Evolutionary conservation across 2,888 invertebrate species (phyloP).

Genomic region (Abscondita cerata): DNA sequence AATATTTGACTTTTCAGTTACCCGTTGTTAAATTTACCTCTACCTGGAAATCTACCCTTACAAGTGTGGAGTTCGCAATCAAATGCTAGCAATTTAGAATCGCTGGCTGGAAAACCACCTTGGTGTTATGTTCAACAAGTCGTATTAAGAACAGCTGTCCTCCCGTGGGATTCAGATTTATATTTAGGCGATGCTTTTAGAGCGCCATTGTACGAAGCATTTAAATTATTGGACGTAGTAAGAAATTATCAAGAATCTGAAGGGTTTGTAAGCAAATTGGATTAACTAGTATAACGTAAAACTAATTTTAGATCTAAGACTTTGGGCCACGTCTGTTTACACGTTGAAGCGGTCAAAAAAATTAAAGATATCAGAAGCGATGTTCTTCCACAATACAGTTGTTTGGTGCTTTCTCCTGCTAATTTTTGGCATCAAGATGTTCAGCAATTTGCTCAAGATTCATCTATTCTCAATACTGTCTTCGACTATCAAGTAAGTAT

Average conservation of each 20-base stretch:
- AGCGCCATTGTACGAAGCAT: slow-evolving; percentile 88
- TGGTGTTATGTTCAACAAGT: slow-evolving; percentile 80
- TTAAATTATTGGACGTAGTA: slow-evolving; percentile 84
- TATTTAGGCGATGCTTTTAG: slow-evolving; percentile 90
- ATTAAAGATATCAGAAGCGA: slow-evolving; percentile 61
- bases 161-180: slow-evolving; percentile 86
- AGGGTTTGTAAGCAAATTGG: slow-evolving; percentile 62
- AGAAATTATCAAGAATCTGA: slow-evolving; percentile 80
- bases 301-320: slow-evolving; percentile 67
- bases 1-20: slow-evolving; percentile 66
- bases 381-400: slow-evolving; percentile 89
- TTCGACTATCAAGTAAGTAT: slow-evolving; percentile 80
- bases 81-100: slow-evolving; percentile 53
- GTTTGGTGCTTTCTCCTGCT: slow-evolving; percentile 90
- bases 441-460: slow-evolving; percentile 79
- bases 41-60: slow-evolving; percentile 89
- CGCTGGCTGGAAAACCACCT: slow-evolving; percentile 58
- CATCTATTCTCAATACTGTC: slow-evolving; percentile 80
- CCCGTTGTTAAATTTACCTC: slow-evolving; percentile 83
- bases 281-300: slow-evolving; percentile 10
- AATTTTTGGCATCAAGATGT: slow-evolving; percentile 91
- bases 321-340: slow-evolving; percentile 82
- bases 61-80: slow-evolving; percentile 67
- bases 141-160: slow-evolving; percentile 73
- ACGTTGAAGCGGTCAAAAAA: slow-evolving; percentile 80